Evolutionary conservation across 2,113 vertebrate species (phyloP), one percentile per base, ranked within the genome.

Genomic region (Oceanites oceanicus): DNA sequence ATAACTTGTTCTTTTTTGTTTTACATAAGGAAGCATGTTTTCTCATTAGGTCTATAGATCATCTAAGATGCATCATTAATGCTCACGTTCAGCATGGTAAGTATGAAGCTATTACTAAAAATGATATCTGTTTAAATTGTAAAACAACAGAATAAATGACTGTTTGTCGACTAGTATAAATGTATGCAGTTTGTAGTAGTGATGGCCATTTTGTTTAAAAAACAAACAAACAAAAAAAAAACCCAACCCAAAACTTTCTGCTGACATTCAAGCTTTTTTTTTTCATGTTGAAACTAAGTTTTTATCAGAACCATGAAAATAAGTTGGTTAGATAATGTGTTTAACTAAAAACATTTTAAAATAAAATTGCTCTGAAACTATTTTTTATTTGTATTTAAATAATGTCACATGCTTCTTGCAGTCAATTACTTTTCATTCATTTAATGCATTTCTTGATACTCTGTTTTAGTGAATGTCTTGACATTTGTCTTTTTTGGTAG

Each of bases 41-140:
- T 94, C 97, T 99, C 29, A 97, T 96, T 91, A 98, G 97, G 92
- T 98, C 99, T 61, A 98, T 99, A 90, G 99, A 99, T 88, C 99
- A 99, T 88, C 93, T 99, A 66, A 99, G 98, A 95, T 98, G 98
- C 68, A 97, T 99, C 84, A 71, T 98, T 88, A 99, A 99, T 86
- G 98, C 99, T 61, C 99, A 99, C 23, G 93, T 99, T 87, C 99
- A 99, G 91, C 98, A 99, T 32, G 99, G 99, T 99, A 78, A 97
- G 98, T 94, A 70, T 53, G 66, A 67, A 55, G 16, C 20, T 86
- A 4, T 17, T 76, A n/a, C 38, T 90, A 45, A 74, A 93, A 70
- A 16, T 19, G 1, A 10, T 22, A 23, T 52, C 36, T 34, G 14
- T 27, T 78, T 53, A 50, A 73, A 49, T 4, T 74, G 40, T 75